These are phyloP conservation scores for Volucella inflata DNA, from an alignment of 2,888 invertebrate genomes.

Conservation along the genomic window DNA sequence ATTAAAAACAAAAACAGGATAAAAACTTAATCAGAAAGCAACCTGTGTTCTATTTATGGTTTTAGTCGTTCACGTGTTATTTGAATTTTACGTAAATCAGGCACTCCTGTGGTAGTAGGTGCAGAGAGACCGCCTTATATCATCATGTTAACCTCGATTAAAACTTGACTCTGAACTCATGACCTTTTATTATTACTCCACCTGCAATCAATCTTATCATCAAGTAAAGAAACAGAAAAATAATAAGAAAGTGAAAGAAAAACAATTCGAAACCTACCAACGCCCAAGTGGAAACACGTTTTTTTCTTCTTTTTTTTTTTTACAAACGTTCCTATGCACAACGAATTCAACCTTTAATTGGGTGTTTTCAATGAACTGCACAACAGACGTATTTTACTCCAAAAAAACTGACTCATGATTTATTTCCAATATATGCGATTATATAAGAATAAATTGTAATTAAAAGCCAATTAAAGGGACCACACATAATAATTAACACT, in stretches of 20 bases:
- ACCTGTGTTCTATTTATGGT: constrained; percentile 72
- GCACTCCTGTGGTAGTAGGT: too few species aligned
- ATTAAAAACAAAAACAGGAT: background rate
- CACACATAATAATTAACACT: constrained; percentile 20
- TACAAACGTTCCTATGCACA: background rate
- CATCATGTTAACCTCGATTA: too few species aligned
- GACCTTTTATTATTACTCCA: too few species aligned
- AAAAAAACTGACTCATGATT: constrained; percentile 14
- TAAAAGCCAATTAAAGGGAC: constrained; percentile 17
- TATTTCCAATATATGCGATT: constrained; percentile 24
- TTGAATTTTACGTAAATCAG: too few species aligned
- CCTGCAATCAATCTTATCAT: too few species aligned
- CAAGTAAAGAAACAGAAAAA: constrained; percentile 1
- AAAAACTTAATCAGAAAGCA: constrained; percentile 69
- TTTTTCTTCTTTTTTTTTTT: too few species aligned
- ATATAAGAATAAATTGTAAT: constrained; percentile 39
- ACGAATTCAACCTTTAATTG: background rate
- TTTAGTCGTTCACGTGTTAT: constrained; percentile 56
- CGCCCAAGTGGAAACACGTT: constrained; percentile 13
- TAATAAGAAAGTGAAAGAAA: background rate
- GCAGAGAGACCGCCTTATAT: too few species aligned
- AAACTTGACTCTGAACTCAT: too few species aligned
- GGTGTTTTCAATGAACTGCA: background rate
- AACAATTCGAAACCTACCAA: constrained; percentile 10
- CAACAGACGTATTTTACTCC: background rate